Evolutionary conservation across 2,888 invertebrate genomes (phyloP).

Genomic region (Lamproptera curius): DNA sequence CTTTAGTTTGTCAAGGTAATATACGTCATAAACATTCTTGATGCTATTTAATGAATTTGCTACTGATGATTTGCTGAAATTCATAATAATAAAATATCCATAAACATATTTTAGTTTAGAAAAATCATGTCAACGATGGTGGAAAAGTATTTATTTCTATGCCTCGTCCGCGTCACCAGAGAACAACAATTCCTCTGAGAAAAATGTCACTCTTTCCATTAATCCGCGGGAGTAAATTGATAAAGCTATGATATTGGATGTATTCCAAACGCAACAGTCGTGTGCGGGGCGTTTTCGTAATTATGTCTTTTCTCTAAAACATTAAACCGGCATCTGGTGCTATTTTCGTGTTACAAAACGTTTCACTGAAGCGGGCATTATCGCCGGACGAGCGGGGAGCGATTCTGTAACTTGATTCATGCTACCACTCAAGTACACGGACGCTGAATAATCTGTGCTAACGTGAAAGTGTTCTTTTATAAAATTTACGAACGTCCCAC

Average conservation of each 20-base stretch:
- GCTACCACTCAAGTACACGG: not conserved
- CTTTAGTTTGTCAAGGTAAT: too few relatives aligned
- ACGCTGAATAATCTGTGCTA: not conserved
- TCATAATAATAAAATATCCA: too few relatives aligned
- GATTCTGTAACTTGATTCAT: slow-evolving; percentile 19
- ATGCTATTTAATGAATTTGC: too few relatives aligned
- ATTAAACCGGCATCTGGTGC: slow-evolving; percentile 48
- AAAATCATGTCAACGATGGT: too few relatives aligned
- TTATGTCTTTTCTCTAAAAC: slow-evolving; percentile 62
- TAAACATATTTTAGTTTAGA: too few relatives aligned
- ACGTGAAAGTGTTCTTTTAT: slow-evolving; percentile 3
- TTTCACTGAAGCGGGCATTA: slow-evolving; percentile 27
- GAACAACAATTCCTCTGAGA: slow-evolving; percentile 8
- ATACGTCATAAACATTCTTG: too few relatives aligned
- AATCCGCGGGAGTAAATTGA: slow-evolving; percentile 64
- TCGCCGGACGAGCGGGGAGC: not conserved
- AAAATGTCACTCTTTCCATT: slow-evolving; percentile 47
- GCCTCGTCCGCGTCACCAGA: slow-evolving; percentile 1
- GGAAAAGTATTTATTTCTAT: slow-evolving; percentile 17
- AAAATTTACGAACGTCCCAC: slow-evolving; percentile 2
- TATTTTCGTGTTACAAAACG: slow-evolving; percentile 57
- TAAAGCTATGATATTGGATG: slow-evolving; percentile 62
- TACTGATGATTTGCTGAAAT: too few relatives aligned
- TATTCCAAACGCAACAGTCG: slow-evolving; percentile 66
- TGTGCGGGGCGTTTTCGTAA: slow-evolving; percentile 59